Base-by-base conservation (phyloP, 2,888 invertebrate genomes). In the Drosophila anomalata region DNA sequence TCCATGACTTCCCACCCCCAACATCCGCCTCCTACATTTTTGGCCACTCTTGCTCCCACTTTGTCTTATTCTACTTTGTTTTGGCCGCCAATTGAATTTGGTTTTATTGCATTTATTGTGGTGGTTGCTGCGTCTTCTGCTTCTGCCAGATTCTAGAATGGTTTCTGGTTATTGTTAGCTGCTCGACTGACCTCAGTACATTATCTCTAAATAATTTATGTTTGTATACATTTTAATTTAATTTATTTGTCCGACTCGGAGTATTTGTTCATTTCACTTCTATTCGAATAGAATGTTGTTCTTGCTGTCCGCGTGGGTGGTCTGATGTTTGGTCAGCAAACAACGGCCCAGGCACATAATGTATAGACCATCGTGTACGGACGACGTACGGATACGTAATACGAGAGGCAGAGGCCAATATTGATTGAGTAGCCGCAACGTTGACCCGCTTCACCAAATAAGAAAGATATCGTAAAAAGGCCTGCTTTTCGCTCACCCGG, bases 191-290 rank as follows among this genome's bases (percentile, higher is more conserved):
- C 69, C 68, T 52, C 54, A 84, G 82, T 84, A 81, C 81, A 84
- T 87, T 84, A 84, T 87, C 87, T 87, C 87, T 84, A 87, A 84
- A 84, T 87, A 84, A 84, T 87, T 84, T 87, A 83, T 83, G 82
- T 82, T 83, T 82, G 82, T 81, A 81, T 81, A 84, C 85, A 84
- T 84, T 87, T 87, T 84, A 84, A 84, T 84, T 84, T 84, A 79
- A 84, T 84, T 84, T 84, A 84, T 87, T 84, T 83, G 78, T 58
- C 65, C 80, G 58, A 78, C 50, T 44, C 75, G 54, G 75, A 73
- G 79, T 82, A 85, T 82, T 82, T 86, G 81, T 78, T 71, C 67
- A 72, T 60, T 66, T 55, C 56, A 54, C 58, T 54, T 50, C 58
- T 48, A 62, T 59, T 51, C 46, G 63, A 29, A 29, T 29, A 29